Evolutionary conservation across 2,888 invertebrate species (phyloP), one percentile per base, ranked within the genome.

Genomic region (Eugnorisma glareosa): DNA sequence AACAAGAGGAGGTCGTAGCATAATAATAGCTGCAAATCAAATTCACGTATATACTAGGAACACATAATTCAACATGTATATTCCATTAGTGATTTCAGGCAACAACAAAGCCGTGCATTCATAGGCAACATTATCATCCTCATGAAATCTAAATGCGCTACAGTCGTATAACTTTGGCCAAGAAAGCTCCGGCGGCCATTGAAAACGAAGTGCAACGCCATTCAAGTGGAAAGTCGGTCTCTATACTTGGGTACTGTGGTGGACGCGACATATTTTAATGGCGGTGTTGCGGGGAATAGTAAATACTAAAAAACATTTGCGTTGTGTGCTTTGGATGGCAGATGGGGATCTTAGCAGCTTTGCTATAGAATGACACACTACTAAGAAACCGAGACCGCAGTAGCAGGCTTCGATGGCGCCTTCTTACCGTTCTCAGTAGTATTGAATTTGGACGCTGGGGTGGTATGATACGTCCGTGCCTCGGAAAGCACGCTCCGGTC

Each of bases 81-180:
- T 45, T 28, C 18, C 24, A 45, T 31, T n/a, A 43, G 1, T 48
- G 4, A 24, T 31, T 40, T 45, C 71, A 61, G 8, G 2, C 21
- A 59, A 43, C 40, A 69, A 54, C 73, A 84, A 88, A 85, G 77
- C 81, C 72, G 51, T 61, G 66, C 69, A 85, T 89, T 89, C 88
- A 81, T 76, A 88, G 66, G 71, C 83, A 85, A 84, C 88, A 85
- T 86, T 80, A 84, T 75, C 80, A 83, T 83, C 75, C 80, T 82
- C 78, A 78, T 88, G 84, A 87, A 89, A 89, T 79, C 83, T 84
- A 83, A 89, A 89, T 84, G 82, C 82, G 73, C 67, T 40, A 68
- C 72, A 79, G 67, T 77, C 75, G 88, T 84, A 88, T 88, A 89
- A 84, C 81, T 87, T 86, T 73, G 28, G 68, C 43, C 75, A 84